Conservation (phyloP, 1,140 invertebrate species). For the Andricus grossulariae region DNA sequence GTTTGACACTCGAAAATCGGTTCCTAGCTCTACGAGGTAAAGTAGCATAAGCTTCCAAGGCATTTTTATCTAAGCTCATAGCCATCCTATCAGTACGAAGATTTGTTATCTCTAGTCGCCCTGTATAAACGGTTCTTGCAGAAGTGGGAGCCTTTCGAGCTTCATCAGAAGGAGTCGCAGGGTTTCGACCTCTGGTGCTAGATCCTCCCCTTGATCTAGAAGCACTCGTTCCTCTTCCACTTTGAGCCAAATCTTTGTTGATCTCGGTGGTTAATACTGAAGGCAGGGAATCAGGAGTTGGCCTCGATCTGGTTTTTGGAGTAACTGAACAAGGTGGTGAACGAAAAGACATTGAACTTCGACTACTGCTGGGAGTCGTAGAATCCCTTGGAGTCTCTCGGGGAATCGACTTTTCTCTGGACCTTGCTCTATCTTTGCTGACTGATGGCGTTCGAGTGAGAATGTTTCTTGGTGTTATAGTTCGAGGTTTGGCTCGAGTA, state of each 20-base stretch:
- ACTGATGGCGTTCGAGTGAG: constrained; percentile 54
- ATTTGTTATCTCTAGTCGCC: constrained; percentile 29
- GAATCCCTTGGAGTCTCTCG: constrained; percentile 27
- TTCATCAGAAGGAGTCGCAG: constrained; percentile 82
- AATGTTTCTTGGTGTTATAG: constrained; percentile 74
- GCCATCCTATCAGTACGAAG: constrained; percentile 58
- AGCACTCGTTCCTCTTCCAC: constrained; percentile 45
- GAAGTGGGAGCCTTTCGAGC: constrained; percentile 79
- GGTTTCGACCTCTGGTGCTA: constrained; percentile 71
- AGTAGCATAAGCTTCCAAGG: constrained; percentile 85
- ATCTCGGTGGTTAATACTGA: constrained; percentile 74
- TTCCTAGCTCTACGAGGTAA: constrained; percentile 80
- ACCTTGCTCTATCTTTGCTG: constrained; percentile 76
- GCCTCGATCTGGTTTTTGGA: constrained; percentile 69
- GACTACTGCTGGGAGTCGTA: constrained; percentile 22
- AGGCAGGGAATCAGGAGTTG: constrained; percentile 76
- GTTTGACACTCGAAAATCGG: constrained; percentile 62
- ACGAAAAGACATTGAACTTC: constrained; percentile 34
- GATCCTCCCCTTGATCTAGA: constrained; percentile 38
- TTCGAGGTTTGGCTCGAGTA: constrained; percentile 72
- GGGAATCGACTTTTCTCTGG: constrained; percentile 70
- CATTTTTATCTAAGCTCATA: constrained; percentile 74
- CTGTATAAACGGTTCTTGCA: constrained; percentile 37
- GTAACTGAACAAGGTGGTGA: constrained; percentile 30
- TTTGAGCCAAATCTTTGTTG: constrained; percentile 68